Evolutionary conservation across 2,888 invertebrate species (phyloP).

Genomic region (Nephrotoma flavescens): DNA sequence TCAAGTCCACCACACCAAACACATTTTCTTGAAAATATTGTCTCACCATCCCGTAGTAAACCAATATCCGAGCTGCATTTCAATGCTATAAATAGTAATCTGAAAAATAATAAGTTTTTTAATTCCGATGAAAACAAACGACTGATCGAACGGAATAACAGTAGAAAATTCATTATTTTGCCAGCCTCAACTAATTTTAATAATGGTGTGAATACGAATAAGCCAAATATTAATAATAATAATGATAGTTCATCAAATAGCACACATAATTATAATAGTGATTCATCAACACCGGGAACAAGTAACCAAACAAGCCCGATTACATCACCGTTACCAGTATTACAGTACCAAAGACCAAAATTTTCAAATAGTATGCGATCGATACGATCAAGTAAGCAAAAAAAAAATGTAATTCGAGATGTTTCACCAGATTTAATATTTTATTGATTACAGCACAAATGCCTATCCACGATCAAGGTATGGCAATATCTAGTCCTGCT

Average conservation of each 20-base stretch:
- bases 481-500: constrained; percentile 13
- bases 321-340: background rate
- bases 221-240: background rate
- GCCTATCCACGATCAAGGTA: constrained; percentile 11
- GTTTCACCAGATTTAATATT: background rate
- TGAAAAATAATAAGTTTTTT: background rate
- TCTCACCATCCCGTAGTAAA: background rate
- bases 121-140: background rate
- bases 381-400: background rate
- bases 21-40: background rate
- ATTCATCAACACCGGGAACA: background rate
- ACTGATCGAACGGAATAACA: background rate
- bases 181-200: background rate
- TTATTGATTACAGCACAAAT: constrained; percentile 7
- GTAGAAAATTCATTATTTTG: background rate
- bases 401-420: background rate
- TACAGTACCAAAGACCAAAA: constrained; percentile 1
- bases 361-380: constrained; percentile 1
- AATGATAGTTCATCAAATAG: background rate
- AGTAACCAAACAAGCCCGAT: background rate
- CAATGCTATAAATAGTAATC: constrained; percentile 1
- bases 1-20: background rate
- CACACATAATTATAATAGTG: background rate
- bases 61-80: background rate
- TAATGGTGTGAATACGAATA: background rate